Evolutionary conservation across 2,888 invertebrate genomes (phyloP), one percentile per base, ranked within the genome.

Genomic region (Gastrophysa polygoni): DNA sequence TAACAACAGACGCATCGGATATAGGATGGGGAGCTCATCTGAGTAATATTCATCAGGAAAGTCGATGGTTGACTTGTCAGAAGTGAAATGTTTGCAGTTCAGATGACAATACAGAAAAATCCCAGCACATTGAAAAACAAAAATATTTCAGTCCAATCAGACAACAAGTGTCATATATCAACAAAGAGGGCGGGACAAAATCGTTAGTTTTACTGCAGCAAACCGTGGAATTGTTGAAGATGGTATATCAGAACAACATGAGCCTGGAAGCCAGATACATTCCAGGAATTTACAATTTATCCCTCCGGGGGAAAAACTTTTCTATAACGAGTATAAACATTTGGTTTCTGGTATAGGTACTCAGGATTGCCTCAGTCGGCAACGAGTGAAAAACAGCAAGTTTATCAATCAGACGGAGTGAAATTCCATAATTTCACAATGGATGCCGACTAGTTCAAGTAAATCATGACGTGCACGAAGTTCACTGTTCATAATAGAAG

Each of bases 121-220:
- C 29, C 17, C 8, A 1, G 44, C 3, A 2, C 0, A 6, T 50
- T 68, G 28, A 54, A 18, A 50, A 47, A 47, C 1, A 48, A 60
- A 34, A 16, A 47, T 11, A 24, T 65, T 10, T 20, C 67, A 29
- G 14, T 70, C 10, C 68, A 70, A 47, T 63, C 67, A 17, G 68
- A 69, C 69, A 66, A 69, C 55, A 28, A 8, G 68, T 67, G 7
- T 38, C 67, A 2, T 64, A 68, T 43, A 59, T 68, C 7, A 51
- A 55, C 18, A 68, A 68, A 28, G 56, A 68, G 48, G 68, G 65
- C 8, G 66, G 66, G 18, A 67, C 61, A 24, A 68, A 49, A 38
- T 68, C 68, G 3, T 16, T n/a, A 44, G 17, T 3, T 1, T 32
- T 63, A 14, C 46, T 57, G 38, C 5, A 49, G 7, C 10, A 59